Evolutionary conservation across 2,888 invertebrate species (phyloP), one percentile per base, ranked within the genome.

Genomic region (Epinotia ramella): DNA sequence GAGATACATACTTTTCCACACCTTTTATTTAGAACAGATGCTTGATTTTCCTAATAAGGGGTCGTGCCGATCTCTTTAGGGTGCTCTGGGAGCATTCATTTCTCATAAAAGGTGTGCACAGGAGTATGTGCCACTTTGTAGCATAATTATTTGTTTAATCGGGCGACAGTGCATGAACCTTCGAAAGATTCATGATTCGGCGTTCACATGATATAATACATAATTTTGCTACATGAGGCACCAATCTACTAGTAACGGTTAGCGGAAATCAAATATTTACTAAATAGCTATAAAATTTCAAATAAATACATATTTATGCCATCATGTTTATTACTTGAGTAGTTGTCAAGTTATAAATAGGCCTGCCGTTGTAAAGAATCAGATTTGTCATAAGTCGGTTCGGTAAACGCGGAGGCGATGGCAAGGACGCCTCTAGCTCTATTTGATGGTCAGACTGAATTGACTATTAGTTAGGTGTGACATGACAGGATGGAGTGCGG

Each of bases 371-470:
- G 71, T 71, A 46, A 40, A 62, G 63, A 75, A 75, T 60, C 53
- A 28, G 56, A 60, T 44, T 62, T 60, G 62, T 20, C 28, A 53
- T 60, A 24, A 67, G 20, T 67, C 60, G 44, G 33, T 44, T 62
- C 33, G 67, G 59, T 53, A 9, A 53, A 67, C 40, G 64, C 33
- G 40, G 44, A 65, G 65, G 73, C 68, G 73, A 44, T 53, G 44
- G 53, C 3, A 24, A n/a, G 60, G 40, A 62, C 53, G 70, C 60
- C 65, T 62, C 66, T 44, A 16, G 33, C 46, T 60, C 49, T 16
- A 68, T 57, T 84, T 78, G 79, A 81, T 83, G 87, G 86, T 88
- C 87, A 89, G 89, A 91, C 89, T 90, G 89, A 91, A 90, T 91
- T 88, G 85, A 87, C 87, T 88, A 28, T 28, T 28, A 87, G 89